Conservation (phyloP, 2,113 vertebrate species). For the Fulica atra region DNA sequence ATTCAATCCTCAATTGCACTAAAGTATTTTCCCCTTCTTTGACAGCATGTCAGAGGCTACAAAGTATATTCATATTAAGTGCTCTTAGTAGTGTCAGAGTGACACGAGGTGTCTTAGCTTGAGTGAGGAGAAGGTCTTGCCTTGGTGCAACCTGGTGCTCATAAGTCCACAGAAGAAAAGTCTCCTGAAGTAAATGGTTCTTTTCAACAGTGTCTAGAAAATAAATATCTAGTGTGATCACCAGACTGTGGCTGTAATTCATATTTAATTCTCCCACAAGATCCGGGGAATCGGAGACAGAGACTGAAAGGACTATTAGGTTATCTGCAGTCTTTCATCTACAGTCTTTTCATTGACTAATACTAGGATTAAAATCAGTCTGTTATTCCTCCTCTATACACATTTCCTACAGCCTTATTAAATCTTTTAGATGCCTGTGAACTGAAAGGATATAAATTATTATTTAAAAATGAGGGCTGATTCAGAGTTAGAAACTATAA, state of each 20-base stretch:
- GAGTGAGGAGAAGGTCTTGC: background rate
- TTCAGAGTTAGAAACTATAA: background rate
- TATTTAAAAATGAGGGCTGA: background rate
- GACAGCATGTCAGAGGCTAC: slow-evolving; percentile 7
- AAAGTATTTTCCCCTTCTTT: slow-evolving; percentile 4
- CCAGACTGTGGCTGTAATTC: background rate
- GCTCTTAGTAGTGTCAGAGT: background rate
- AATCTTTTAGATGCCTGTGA: background rate
- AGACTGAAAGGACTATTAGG: slow-evolving; percentile 10
- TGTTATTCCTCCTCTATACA: background rate
- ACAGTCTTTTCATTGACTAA: slow-evolving; percentile 10
- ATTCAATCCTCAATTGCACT: slow-evolving; percentile 1
- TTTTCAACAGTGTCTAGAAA: background rate
- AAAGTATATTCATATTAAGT: background rate
- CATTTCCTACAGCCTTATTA: background rate
- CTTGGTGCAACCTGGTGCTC: background rate
- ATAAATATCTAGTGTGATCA: background rate
- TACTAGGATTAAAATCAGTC: slow-evolving; percentile 23
- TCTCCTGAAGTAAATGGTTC: slow-evolving; percentile 40
- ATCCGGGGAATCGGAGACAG: background rate
- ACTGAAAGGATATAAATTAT: background rate
- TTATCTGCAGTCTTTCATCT: slow-evolving; percentile 26
- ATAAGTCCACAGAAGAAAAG: background rate
- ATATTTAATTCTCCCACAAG: slow-evolving; percentile 24
- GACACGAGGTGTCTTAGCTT: background rate